A percentile compares a stretch with the other conserved stretches of the same genome.
These are phyloP conservation scores for Proteles cristata DNA, from an alignment of 2,113 vertebrate genomes.

Conservation along the genomic window DNA sequence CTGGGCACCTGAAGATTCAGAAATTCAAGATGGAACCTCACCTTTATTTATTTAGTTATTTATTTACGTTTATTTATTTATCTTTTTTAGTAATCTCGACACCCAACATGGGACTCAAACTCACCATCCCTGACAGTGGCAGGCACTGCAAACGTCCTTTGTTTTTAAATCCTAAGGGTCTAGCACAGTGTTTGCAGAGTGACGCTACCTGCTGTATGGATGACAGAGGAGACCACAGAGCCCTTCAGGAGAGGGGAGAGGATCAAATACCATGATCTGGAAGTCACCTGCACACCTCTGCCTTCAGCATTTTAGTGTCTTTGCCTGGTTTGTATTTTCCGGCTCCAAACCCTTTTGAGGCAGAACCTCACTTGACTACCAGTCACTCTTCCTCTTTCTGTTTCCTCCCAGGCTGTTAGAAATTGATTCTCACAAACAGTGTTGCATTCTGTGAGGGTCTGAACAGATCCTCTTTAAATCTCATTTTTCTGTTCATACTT, in stretches of 20 bases:
- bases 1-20: not conserved
- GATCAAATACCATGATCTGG: not conserved
- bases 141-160: not conserved
- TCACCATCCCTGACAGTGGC: not conserved
- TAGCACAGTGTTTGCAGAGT: not conserved
- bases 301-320: not conserved
- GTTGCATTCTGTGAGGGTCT: not conserved
- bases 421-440: not conserved
- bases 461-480: not conserved
- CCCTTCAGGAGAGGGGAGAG: not conserved
- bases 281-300: not conserved
- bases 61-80: not conserved
- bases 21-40: not conserved
- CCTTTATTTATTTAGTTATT: not conserved
- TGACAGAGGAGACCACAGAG: not conserved
- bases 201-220: not conserved
- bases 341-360: not conserved
- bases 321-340: not conserved
- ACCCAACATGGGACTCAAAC: not conserved
- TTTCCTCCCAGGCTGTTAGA: not conserved
- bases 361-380: not conserved
- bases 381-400: not conserved
- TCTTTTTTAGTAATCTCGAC: not conserved
- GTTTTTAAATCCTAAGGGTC: not conserved
- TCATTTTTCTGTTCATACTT: conserved; percentile 17